Evolutionary conservation across 2,113 vertebrate genomes (phyloP).

Genomic region (Antigone vipio): DNA sequence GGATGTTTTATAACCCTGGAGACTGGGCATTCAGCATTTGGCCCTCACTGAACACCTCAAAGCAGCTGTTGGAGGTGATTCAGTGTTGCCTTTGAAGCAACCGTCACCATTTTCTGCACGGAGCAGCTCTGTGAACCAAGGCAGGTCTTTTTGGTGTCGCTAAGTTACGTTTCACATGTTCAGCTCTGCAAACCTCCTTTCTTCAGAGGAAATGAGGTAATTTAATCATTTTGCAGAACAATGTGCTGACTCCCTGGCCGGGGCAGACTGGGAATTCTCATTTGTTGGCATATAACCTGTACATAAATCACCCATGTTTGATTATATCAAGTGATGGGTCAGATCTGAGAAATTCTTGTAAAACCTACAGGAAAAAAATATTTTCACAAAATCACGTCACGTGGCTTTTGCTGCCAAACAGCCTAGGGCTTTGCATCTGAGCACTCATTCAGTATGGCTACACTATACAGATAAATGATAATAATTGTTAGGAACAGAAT

Average conservation of each 20-base stretch:
- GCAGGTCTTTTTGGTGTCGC: neutral
- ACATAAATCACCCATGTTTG: neutral
- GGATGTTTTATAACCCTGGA: neutral
- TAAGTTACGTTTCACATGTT: neutral
- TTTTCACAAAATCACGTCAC: neutral
- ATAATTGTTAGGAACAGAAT: neutral
- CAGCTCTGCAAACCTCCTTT: neutral
- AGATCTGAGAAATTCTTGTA: neutral
- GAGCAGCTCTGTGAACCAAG: neutral
- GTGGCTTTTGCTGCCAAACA: neutral
- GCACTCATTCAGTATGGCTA: neutral
- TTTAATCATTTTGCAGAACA: neutral
- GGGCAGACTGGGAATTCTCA: neutral
- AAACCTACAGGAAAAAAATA: neutral
- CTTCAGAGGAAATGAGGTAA: slow-evolving; percentile 7
- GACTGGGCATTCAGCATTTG: neutral
- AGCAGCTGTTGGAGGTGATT: neutral
- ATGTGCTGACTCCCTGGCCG: neutral
- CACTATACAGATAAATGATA: neutral
- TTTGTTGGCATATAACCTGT: neutral
- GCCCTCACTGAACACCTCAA: neutral
- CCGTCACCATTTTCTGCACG: rapidly evolving
- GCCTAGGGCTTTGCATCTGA: neutral
- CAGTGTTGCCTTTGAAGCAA: neutral
- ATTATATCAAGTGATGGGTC: neutral